Evolutionary conservation across 2,113 vertebrate genomes (phyloP), one percentile per base, ranked within the genome.

Genomic region (Amblyornis subalaris): DNA sequence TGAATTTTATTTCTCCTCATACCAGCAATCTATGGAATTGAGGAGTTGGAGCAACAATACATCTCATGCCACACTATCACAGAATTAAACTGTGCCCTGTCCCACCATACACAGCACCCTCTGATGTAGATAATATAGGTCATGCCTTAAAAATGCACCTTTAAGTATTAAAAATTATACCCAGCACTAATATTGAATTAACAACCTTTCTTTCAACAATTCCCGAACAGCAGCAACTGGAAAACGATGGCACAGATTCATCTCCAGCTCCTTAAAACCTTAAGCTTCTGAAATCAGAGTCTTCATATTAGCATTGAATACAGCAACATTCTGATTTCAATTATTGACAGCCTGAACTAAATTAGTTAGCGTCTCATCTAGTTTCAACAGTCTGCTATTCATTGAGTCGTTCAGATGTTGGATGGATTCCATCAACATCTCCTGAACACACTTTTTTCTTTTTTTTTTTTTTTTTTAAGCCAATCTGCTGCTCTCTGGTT

Each of bases 331-430:
- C 96, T 94, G 94, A 96, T 92, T 94, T 91, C 93, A 95, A 97
- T 97, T 96, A 96, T 97, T 97, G 96, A 97, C 96, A 96, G 96
- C 87, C 94, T 96, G 96, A 96, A 96, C 92, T 91, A 93, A 94
- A 97, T 96, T 94, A 96, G 95, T 94, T 95, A 96, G 89, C 4
- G 65, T 90, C 93, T 96, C 95, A 96, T 96, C 96, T 55, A 96
- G 94, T 96, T 96, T 96, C 94, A 96, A 90, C 94, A 96, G 94
- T 94, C 96, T 96, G 95, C 88, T 96, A 87, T 64, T 96, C 93
- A 95, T 94, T 96, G 96, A 95, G 78, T 96, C 47, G 73, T 90
- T 97, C 92, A 96, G 93, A 96, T 88, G 93, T 94, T 96, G 94
- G 92, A 96, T 94, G 78, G 94, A 78, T 94, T 97, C 96, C 96